These are phyloP conservation scores for Drosophila borealis DNA, from an alignment of 2,888 invertebrate species.

Conservation along the genomic window DNA sequence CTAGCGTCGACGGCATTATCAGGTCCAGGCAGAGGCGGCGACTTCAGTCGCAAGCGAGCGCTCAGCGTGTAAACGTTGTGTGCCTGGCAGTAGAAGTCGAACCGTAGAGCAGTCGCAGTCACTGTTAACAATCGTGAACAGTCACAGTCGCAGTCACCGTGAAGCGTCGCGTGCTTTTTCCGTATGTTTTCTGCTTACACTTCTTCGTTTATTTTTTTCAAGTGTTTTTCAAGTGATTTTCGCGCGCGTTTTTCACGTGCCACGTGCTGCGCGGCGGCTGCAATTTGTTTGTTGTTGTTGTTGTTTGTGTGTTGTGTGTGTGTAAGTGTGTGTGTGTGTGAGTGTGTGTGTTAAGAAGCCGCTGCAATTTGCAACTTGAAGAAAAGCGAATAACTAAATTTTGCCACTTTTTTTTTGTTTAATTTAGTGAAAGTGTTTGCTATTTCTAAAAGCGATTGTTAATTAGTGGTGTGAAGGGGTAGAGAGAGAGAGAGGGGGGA, in stretches of 20 bases:
- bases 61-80: conserved; percentile 72
- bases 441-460: not conserved
- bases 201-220: conserved; percentile 34
- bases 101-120: conserved; percentile 19
- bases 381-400: not conserved
- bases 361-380: conserved; percentile 11
- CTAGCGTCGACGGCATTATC: conserved; percentile 59
- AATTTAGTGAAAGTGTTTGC: conserved; percentile 32
- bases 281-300: conserved; percentile 38
- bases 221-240: conserved; percentile 49
- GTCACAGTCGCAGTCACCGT: conserved; percentile 24
- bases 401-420: not conserved
- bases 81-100: conserved; percentile 31
- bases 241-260: conserved; percentile 52
- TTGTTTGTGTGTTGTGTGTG: conserved; percentile 21
- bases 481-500: not conserved
- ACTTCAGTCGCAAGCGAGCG: conserved; percentile 78
- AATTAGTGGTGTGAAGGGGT: not conserved
- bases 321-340: conserved; percentile 11
- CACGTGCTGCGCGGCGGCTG: conserved; percentile 45
- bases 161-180: conserved; percentile 47
- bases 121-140: conserved; percentile 10
- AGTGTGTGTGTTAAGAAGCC: conserved; percentile 15
- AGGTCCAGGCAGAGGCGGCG: conserved; percentile 59
- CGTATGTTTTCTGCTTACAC: conserved; percentile 29